Percentiles rank a stretch among this genome's conserved stretches.
Evolutionary conservation across 2,797 vertebrate species (phyloP).

Genomic region (Lophotriccus pileatus): DNA sequence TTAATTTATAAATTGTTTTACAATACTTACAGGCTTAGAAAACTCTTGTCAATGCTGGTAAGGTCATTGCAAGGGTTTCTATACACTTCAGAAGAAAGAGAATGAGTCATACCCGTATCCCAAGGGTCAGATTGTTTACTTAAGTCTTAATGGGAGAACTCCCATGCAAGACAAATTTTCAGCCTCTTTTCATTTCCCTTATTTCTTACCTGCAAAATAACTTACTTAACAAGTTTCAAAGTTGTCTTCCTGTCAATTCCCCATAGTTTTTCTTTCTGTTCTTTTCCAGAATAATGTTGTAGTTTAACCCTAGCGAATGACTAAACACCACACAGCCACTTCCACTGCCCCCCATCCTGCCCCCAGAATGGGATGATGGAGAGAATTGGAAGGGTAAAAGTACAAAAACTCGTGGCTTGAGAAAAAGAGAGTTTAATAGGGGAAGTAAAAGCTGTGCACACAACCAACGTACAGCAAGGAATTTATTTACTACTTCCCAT

Average conservation of each 20-base stretch:
- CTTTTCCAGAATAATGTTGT: not conserved
- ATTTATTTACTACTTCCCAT: not conserved
- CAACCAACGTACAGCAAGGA: not conserved
- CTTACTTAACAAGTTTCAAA: not conserved
- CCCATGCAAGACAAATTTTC: not conserved
- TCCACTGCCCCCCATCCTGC: not conserved
- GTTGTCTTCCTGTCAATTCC: not conserved
- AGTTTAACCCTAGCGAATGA: not conserved
- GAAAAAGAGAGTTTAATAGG: too few species aligned
- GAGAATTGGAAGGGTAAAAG: not conserved
- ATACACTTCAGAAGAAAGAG: not conserved
- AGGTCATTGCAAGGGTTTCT: not conserved
- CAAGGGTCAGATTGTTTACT: not conserved
- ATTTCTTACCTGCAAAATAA: not conserved
- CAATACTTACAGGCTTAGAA: not conserved
- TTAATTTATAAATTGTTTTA: not conserved
- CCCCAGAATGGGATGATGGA: not conserved
- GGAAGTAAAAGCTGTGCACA: not conserved
- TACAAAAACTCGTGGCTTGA: too few species aligned
- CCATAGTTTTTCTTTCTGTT: not conserved
- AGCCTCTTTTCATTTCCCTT: not conserved
- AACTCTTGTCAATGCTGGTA: not conserved
- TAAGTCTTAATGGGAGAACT: not conserved
- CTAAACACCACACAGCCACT: not conserved
- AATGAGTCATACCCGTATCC: rapidly evolving